Evolutionary conservation across 2,113 vertebrate species (phyloP), one percentile per base, ranked within the genome.

Genomic region (Pongo abelii): DNA sequence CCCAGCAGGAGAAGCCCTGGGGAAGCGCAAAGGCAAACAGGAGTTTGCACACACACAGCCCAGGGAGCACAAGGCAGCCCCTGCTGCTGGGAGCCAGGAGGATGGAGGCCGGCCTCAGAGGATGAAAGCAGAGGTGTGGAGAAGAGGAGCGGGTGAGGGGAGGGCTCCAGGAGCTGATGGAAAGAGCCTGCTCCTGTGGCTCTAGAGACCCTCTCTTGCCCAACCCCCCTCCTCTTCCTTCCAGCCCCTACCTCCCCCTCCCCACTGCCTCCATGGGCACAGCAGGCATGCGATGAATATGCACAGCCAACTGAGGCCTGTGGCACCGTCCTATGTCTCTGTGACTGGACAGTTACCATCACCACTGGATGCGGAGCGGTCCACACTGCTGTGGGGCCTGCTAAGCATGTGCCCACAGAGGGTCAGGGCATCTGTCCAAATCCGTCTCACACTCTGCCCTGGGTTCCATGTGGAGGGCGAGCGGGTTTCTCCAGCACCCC

Each of bases 331-430:
- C 35, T 20, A 4, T 2, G 10, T 1, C 30, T 25, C 57, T 13
- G 35, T 30, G 38, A 48, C 32, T 5, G 52, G 52, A 13, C 32
- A 11, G 11, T n/a, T 12, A 8, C 30, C 0, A 0, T 38, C 67
- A 8, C 27, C 38, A 0, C 2, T 0, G 18, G 9, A n/a, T 18
- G 13, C 4, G 7, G 22, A 17, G 57, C 43, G 0, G 23, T 55
- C 52, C 18, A 55, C 52, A 20, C 52, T 55, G 52, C 52, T 55
- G 52, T 4, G 83, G 70, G 25, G 57, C 7, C 27, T 0, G 55
- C 17, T 14, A 16, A 79, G 25, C 7, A 1, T 12, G 17, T 8
- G 4, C 12, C 30, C 17, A 16, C 17, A 0, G 14, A 30, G n/a
- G 27, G 55, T 38, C 75, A n/a, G 85, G 22, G 61, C 5, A 0